Base-by-base conservation (phyloP, 2,113 vertebrate genomes). In the Emydura subglobosa region DNA sequence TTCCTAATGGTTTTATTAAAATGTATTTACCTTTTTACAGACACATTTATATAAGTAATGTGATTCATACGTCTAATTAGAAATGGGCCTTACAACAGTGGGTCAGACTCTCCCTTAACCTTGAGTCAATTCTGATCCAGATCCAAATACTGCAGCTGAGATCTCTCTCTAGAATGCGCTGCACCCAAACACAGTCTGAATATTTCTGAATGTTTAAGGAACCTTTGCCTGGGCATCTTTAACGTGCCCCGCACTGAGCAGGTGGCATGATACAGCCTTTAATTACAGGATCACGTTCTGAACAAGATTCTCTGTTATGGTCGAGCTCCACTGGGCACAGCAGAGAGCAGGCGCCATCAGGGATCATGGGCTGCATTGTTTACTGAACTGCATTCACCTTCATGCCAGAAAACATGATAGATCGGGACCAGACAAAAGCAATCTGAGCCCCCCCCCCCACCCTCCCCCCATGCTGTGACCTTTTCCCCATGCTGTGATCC, bases 361-460 rank as follows among this genome's bases (percentile, higher is more conserved):
- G 49, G 51, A 21, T 24, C 79, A 34, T 53, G 44, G 19, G 29
- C 27, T 54, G 19, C 57, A 68, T 57, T 79, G 80, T 8, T 12
- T 12, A 1, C 81, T 21, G 81, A 51, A 65, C 47, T 34, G 5
- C 10, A 10, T 39, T 78, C 10, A 17, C 29, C n/a, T 88, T 91
- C 57, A 79, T 0, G 0, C 5, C 27, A 44, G 57, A n/a, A 91
- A 51, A 39, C 0, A 0, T 13, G 57, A 19, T 53, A 27, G 13
- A 44, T 42, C 13, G 59, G 86, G 29, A 81, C 47, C 83, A 24
- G 13, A 82, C 65, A 17, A 87, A 42, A 14, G 72, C 72, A 78
- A 34, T 44, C 85, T 83, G 34, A 44, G 22, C n/a, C 85, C 57
- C 82, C 47, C 39, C 39, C 39, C 39, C 4, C 5, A 0, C 85